Percentiles rank a stretch among this genome's conserved stretches.
These are phyloP conservation scores for Griposia aprilina DNA, from an alignment of 2,888 invertebrate genomes.

Conservation along the genomic window DNA sequence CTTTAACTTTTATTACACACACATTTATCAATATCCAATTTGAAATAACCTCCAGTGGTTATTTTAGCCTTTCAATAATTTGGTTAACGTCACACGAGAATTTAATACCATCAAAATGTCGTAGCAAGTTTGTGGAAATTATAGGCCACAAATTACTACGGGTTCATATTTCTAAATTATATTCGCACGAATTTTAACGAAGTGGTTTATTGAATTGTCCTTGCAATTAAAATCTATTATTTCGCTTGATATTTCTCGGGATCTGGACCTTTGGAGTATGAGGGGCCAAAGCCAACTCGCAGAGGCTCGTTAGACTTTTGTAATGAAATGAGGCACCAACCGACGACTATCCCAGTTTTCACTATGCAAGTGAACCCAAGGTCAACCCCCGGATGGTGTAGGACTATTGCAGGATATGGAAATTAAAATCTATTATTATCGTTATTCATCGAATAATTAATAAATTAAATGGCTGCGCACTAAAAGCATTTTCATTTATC, in stretches of 20 bases:
- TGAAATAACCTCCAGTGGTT: neutral
- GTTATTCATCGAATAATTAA: neutral
- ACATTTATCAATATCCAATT: neutral
- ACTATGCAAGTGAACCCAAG: too few species aligned
- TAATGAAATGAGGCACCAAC: too few species aligned
- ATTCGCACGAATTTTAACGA: neutral
- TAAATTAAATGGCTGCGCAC: neutral
- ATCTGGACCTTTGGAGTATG: too few species aligned
- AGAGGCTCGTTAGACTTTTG: too few species aligned
- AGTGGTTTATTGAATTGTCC: neutral
- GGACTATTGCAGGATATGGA: too few species aligned
- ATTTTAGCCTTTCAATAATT: constrained; percentile 14
- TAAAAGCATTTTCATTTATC: constrained; percentile 7
- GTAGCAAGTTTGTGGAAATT: neutral
- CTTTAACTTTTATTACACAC: neutral
- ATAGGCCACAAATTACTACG: too few species aligned
- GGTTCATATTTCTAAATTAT: neutral
- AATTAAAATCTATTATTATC: neutral
- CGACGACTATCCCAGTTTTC: too few species aligned
- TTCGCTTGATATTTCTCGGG: too few species aligned
- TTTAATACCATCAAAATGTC: constrained; percentile 4
- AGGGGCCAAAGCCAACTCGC: too few species aligned
- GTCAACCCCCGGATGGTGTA: too few species aligned
- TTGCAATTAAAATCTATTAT: neutral
- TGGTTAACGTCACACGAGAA: neutral